Evolutionary conservation across 2,113 vertebrate species (phyloP), one percentile per base, ranked within the genome.

Genomic region (Muscicapa adusta): DNA sequence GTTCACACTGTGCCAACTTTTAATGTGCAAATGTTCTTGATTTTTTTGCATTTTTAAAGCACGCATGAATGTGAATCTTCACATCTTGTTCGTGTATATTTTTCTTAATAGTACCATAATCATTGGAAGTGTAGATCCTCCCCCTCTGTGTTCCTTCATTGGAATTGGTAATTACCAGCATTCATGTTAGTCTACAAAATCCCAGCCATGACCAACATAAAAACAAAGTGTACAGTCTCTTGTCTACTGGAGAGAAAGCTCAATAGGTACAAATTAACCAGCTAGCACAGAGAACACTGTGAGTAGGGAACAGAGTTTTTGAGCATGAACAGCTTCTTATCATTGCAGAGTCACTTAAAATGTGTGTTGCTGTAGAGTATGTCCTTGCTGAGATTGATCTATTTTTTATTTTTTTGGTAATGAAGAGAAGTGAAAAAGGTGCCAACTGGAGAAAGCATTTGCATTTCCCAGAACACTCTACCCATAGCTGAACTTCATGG

Each of bases 1-100:
- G 88, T 93, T 97, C 94, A 85, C 95, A 61, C 83, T 91, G 96
- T 98, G 98, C 98, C 98, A 98, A 96, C 96, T 81, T 76, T 62
- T 88, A 85, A 56, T 66, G 71, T 97, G 88, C 91, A 81, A 73
- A 26, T 88, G 71, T 92, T 77, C 57, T 91, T 85, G 85, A 50
- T n/a, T 28, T 58, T 65, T 81, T 86, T 96, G 56, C 33, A 47
- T 89, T 91, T 79, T 93, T 82, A 62, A 93, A 95, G 92, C 94
- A 96, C 42, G 65, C 89, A 53, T 88, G 94, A 97, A 95, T 97
- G 96, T 97, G 95, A 97, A 94, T 83, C 90, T 88, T 97, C 76
- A 86, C 82, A 65, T 50, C 90, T 95, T 48, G 45, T 75, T 94
- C 81, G 42, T 74, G 66, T 54, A 28, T 92, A 45, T 43, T 79